A percentile compares a stretch with the other conserved stretches of the same genome.
Evolutionary conservation across 2,797 vertebrate genomes (phyloP).

Genomic region (Gila robusta): DNA sequence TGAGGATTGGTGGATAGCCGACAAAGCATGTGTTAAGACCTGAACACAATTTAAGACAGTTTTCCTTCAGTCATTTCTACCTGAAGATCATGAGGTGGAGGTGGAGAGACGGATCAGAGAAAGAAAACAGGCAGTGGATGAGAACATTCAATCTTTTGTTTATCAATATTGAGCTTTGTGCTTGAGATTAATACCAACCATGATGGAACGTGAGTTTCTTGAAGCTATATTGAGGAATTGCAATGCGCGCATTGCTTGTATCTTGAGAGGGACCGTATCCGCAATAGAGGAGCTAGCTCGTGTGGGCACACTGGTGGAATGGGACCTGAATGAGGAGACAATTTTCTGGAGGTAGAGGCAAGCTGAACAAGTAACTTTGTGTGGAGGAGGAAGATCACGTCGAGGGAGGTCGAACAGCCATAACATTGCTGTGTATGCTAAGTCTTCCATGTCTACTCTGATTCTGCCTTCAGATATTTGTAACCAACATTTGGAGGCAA

Average conservation of each 20-base stretch:
- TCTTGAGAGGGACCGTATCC: too few species aligned
- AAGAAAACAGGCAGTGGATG: constrained; percentile 1
- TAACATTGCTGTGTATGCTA: background rate
- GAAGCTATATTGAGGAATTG: constrained; percentile 13
- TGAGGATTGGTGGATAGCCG: background rate
- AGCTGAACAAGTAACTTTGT: background rate
- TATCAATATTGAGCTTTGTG: constrained; percentile 14
- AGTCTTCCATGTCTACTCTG: background rate
- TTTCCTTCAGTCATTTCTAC: background rate
- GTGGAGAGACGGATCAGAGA: background rate
- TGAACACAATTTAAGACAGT: background rate
- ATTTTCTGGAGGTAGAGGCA: background rate
- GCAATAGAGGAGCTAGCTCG: too few species aligned
- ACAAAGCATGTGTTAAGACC: background rate
- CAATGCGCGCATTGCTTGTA: too few species aligned
- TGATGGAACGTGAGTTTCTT: background rate
- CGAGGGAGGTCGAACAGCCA: background rate
- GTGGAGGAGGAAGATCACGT: background rate
- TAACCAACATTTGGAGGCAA: background rate
- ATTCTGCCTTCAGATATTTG: background rate
- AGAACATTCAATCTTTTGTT: constrained; percentile 5
- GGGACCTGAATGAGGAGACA: too few species aligned
- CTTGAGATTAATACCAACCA: background rate
- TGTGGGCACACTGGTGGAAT: too few species aligned
- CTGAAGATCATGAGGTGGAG: constrained; percentile 24